Evolutionary conservation across 2,113 vertebrate genomes (phyloP).

Genomic region (Apodemus speciosus): DNA sequence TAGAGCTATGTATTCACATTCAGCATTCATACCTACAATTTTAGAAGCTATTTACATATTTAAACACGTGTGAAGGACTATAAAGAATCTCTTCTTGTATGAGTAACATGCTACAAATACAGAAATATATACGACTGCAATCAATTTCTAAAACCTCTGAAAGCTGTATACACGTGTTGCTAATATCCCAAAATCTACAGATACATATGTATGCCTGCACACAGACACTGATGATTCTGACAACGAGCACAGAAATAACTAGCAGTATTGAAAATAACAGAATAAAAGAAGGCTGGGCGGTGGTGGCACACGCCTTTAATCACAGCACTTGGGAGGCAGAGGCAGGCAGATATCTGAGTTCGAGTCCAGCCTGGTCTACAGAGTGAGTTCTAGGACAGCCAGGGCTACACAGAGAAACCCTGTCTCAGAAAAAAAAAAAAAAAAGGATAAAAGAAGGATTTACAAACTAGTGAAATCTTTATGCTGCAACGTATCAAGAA

Average conservation of each 20-base stretch:
- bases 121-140: neutral
- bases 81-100: neutral
- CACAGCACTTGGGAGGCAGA: too few relatives aligned
- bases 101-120: neutral
- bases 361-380: too few relatives aligned
- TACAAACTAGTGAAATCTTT: neutral
- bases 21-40: neutral
- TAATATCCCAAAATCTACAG: neutral
- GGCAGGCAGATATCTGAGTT: too few relatives aligned
- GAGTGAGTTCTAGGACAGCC: too few relatives aligned
- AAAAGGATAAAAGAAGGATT: neutral
- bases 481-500: neutral
- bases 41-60: constrained; percentile 47
- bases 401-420: too few relatives aligned
- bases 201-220: neutral
- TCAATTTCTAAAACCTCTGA: neutral
- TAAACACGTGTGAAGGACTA: neutral
- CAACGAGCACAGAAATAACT: neutral
- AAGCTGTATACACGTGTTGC: neutral
- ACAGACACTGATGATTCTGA: neutral
- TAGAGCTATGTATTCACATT: constrained; percentile 28
- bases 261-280: neutral
- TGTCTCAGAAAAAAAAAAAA: too few relatives aligned
- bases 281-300: neutral
- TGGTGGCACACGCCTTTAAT: too few relatives aligned